These are phyloP conservation scores for Pelobates cultripes DNA, from an alignment of 2,797 vertebrate species.

Conservation along the genomic window DNA sequence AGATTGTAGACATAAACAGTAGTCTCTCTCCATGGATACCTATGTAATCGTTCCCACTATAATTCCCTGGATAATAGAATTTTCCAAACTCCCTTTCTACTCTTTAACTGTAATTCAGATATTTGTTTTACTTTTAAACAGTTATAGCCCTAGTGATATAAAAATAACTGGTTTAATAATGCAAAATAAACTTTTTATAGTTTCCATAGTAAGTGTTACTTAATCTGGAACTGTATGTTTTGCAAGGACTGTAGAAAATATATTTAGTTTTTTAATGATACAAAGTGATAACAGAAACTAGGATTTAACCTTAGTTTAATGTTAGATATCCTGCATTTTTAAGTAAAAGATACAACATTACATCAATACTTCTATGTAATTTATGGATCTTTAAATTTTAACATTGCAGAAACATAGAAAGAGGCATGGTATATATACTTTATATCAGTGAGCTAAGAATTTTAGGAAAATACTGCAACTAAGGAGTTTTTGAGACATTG, in stretches of 20 bases:
- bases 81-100: conserved; percentile 41
- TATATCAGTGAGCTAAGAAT: too few species aligned
- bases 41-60: conserved; percentile 51
- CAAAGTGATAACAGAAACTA: not conserved
- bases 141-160: conserved; percentile 38
- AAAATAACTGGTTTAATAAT: conserved; percentile 32
- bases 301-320: too few species aligned
- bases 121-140: conserved; percentile 34
- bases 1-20: conserved; percentile 54
- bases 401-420: too few species aligned
- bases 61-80: conserved; percentile 45
- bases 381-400: too few species aligned
- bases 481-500: too few species aligned
- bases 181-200: conserved; percentile 1
- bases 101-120: conserved; percentile 40
- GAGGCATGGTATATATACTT: too few species aligned
- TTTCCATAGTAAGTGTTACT: conserved; percentile 21
- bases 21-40: conserved; percentile 54
- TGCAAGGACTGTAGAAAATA: not conserved
- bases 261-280: not conserved
- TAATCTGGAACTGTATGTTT: not conserved
- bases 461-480: too few species aligned
- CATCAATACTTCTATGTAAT: too few species aligned
- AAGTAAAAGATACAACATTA: too few species aligned
- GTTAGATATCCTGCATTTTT: too few species aligned